phyloP scores from a whole-genome alignment of 2,113 vertebrate genomes.

The Heterotis niloticus region DNA sequence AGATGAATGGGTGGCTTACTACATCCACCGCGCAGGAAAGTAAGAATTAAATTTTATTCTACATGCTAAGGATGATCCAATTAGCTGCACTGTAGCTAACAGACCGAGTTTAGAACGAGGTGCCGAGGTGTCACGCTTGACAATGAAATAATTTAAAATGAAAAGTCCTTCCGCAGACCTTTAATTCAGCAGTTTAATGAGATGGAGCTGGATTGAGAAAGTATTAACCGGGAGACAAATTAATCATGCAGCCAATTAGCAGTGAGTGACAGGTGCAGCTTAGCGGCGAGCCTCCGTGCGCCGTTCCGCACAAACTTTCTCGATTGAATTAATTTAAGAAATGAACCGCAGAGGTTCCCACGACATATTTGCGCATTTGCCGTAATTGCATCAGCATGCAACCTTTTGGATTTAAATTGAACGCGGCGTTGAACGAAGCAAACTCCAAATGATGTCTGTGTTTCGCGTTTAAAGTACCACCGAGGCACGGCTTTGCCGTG shows the following conservation, averaged over 20 bases:
- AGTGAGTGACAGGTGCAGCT: constrained; percentile 20
- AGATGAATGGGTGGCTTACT: neutral
- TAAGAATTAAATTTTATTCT: neutral
- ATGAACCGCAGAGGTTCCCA: neutral
- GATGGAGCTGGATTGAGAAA: constrained; percentile 41
- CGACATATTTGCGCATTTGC: neutral
- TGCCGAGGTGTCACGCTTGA: constrained; percentile 37
- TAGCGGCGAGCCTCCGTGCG: constrained; percentile 4
- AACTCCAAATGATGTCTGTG: too few species aligned
- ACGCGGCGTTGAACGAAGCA: neutral
- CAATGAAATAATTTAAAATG: constrained; percentile 46
- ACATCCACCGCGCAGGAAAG: neutral
- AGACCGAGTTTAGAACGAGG: constrained; percentile 30
- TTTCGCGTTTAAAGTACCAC: too few species aligned
- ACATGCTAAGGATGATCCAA: neutral
- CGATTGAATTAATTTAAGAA: neutral
- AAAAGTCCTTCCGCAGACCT: constrained; percentile 38
- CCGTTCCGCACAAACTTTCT: constrained; percentile 26
- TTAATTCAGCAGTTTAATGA: constrained; percentile 54
- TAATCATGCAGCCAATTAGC: constrained; percentile 35
- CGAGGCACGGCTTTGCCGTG: too few species aligned
- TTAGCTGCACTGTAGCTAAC: neutral
- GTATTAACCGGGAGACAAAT: constrained; percentile 35
- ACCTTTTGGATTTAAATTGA: constrained; percentile 4
- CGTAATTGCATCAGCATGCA: neutral